Conservation (phyloP, 1,140 invertebrate species). For the Tetramorium simillimum region DNA sequence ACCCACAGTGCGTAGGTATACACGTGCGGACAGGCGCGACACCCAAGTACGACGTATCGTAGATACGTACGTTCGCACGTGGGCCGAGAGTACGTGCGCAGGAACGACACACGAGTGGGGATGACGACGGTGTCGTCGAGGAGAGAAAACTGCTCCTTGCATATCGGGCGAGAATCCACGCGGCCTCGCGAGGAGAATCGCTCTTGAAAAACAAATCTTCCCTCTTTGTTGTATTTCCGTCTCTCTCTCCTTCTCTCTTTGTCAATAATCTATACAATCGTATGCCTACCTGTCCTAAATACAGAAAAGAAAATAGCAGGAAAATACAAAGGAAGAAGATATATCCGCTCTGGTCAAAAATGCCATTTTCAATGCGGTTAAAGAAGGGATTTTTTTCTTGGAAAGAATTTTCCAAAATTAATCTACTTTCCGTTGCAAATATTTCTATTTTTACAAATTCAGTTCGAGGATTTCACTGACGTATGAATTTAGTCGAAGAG, state of each 20-base stretch:
- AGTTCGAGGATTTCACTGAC: not conserved
- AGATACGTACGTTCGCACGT: conserved; percentile 58
- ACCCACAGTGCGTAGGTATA: conserved; percentile 44
- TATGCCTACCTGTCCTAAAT: not conserved
- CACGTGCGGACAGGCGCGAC: conserved; percentile 49
- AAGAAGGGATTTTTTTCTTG: not conserved
- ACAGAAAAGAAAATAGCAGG: not conserved
- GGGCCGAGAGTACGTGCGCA: conserved; percentile 57
- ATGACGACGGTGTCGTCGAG: conserved; percentile 22
- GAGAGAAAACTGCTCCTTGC: conserved; percentile 28
- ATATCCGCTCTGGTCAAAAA: not conserved
- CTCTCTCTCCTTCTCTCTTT: not conserved
- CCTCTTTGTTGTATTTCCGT: not conserved
- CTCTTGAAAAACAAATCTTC: not conserved
- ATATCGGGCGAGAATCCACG: conserved; percentile 34
- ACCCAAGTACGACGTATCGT: conserved; percentile 46
- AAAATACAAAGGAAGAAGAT: not conserved
- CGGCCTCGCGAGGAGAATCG: not conserved
- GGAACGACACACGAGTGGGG: conserved; percentile 39
- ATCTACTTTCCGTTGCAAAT: not conserved
- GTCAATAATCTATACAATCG: not conserved
- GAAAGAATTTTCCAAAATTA: not conserved
- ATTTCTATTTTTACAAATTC: not conserved
- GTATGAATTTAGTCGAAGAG: not conserved
- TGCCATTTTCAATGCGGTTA: not conserved